These are phyloP conservation scores for Sebastolobus altivelis DNA, from an alignment of 2,797 vertebrate species.

Conservation along the genomic window DNA sequence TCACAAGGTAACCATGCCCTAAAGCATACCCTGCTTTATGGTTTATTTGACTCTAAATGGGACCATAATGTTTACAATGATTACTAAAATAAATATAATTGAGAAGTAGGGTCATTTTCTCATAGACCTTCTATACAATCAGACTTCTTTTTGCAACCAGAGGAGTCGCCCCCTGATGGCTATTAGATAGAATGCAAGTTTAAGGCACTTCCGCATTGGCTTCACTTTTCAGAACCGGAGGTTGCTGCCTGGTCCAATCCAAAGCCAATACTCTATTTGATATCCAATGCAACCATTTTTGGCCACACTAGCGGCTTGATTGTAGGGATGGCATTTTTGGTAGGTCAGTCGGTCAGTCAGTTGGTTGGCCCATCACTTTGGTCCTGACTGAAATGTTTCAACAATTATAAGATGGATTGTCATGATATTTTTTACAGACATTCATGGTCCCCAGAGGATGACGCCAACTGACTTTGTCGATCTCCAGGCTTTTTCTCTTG, in stretches of 20 bases:
- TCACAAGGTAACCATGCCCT: too few relatives aligned
- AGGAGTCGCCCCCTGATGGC: neutral
- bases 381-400: neutral
- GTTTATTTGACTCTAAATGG: neutral
- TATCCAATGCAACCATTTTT: neutral
- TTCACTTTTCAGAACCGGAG: neutral
- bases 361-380: neutral
- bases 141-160: neutral
- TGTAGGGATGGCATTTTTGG: neutral
- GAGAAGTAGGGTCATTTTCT: neutral
- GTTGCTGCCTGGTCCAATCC: neutral
- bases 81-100: too few relatives aligned
- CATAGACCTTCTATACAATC: neutral
- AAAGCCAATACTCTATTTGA: neutral
- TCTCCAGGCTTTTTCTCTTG: neutral
- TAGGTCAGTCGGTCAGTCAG: too few relatives aligned
- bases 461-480: neutral
- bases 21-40: neutral
- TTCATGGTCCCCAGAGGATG: neutral
- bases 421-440: neutral
- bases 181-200: neutral
- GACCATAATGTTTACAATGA: neutral
- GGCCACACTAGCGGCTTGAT: neutral
- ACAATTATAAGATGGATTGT: neutral
- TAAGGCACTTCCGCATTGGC: neutral